These are phyloP conservation scores for Carapus acus DNA, from an alignment of 2,797 vertebrate species.

Conservation along the genomic window DNA sequence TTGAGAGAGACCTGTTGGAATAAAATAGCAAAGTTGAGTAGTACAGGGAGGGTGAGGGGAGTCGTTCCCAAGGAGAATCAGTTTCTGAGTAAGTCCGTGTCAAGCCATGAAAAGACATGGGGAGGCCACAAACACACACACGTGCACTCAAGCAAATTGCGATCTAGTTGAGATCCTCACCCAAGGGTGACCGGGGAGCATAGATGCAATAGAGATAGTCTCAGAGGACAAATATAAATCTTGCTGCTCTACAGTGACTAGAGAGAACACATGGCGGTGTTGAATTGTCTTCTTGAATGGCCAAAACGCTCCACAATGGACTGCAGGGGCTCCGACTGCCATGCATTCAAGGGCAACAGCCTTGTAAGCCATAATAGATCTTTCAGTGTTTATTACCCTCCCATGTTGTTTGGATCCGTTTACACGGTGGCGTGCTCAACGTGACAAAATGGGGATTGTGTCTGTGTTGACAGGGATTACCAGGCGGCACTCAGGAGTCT, in stretches of 20 bases:
- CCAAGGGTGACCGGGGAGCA: no score
- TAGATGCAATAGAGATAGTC: no score
- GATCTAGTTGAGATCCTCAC: no score
- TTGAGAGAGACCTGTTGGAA: constrained; percentile 36
- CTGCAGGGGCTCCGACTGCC: background rate
- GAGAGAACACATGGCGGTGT: background rate
- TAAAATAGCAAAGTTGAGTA: constrained; percentile 35
- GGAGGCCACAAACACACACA: background rate
- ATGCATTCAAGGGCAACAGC: constrained; percentile 45
- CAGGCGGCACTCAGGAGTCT: constrained; percentile 49
- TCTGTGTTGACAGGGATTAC: constrained; percentile 64
- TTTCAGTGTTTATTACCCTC: constrained; percentile 40
- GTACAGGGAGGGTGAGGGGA: constrained; percentile 24
- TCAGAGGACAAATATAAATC: no score
- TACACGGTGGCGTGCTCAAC: constrained; percentile 63
- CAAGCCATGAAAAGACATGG: constrained; percentile 51
- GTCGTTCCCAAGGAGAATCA: constrained; percentile 50
- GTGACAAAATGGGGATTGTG: constrained; percentile 66
- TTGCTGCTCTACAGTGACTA: constrained; percentile 14
- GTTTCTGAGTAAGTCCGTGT: constrained; percentile 49
- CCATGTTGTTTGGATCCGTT: constrained; percentile 55
- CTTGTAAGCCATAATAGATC: constrained; percentile 53
- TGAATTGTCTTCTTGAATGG: constrained; percentile 12
- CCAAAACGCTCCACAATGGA: constrained; percentile 15
- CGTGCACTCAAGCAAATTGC: no score